These are phyloP conservation scores for Phataginus tetradactyla DNA, from an alignment of 2,797 vertebrate species.

Conservation along the genomic window DNA sequence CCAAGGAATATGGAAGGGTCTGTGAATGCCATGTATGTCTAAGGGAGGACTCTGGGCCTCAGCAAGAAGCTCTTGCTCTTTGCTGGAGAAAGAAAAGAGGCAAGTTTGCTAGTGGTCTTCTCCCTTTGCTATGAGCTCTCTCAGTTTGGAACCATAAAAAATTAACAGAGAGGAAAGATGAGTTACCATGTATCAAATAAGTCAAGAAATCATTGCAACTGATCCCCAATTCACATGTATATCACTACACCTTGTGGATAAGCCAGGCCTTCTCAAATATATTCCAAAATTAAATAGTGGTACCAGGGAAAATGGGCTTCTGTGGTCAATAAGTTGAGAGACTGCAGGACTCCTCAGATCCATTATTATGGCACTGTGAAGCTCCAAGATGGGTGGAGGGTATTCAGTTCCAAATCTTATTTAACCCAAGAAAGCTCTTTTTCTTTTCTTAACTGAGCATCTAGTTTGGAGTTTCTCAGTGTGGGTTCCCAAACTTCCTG, in stretches of 20 bases:
- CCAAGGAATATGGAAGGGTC: neutral
- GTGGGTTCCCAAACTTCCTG: neutral
- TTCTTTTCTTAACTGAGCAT: neutral
- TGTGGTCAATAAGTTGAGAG: slow-evolving; percentile 16
- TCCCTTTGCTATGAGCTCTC: neutral
- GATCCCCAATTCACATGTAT: neutral
- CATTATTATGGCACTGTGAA: neutral
- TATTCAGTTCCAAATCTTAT: neutral
- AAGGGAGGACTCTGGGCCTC: neutral
- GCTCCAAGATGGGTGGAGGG: neutral
- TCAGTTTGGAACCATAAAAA: neutral
- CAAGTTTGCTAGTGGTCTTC: neutral
- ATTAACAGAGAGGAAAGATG: neutral
- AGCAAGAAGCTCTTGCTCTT: neutral
- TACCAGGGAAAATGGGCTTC: neutral
- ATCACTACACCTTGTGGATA: neutral
- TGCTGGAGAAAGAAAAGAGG: neutral
- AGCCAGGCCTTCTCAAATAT: neutral
- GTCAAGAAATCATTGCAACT: neutral
- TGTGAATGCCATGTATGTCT: too few relatives aligned
- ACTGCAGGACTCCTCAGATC: neutral
- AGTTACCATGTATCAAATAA: neutral
- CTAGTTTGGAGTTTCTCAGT: neutral
- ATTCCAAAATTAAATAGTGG: neutral
- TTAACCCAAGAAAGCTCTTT: neutral